A percentile compares a stretch with the other conserved stretches of the same genome.
phyloP scores from a whole-genome alignment of 2,113 vertebrate species.

The Psilopogon haemacephalus region DNA sequence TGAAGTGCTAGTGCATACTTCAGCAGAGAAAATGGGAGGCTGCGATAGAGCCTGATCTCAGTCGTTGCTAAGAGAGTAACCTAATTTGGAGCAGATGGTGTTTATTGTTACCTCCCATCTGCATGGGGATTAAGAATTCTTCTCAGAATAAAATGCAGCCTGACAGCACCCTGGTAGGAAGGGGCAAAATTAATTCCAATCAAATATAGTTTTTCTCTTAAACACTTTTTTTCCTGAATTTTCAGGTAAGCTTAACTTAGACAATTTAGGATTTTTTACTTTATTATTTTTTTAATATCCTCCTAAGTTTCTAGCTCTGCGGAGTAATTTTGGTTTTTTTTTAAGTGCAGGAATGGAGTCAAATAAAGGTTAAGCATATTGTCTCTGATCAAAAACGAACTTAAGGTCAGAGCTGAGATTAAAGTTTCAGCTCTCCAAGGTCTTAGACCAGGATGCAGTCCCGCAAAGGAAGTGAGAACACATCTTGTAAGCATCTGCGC shows the following conservation, averaged over 20 bases:
- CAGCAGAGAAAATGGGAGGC: conserved; percentile 27
- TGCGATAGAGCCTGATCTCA: background rate
- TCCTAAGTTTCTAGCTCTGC: background rate
- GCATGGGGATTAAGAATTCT: conserved; percentile 60
- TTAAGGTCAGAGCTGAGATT: background rate
- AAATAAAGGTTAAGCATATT: background rate
- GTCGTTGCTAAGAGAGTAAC: conserved; percentile 65
- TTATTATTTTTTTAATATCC: background rate
- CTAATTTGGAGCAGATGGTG: conserved; percentile 68
- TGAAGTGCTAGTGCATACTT: conserved; percentile 4
- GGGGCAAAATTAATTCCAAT: conserved; percentile 20
- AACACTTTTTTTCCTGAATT: background rate
- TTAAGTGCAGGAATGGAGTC: background rate
- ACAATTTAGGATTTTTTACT: background rate
- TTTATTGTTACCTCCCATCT: conserved; percentile 71
- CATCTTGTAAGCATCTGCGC: background rate
- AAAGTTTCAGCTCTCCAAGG: background rate
- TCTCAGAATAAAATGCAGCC: conserved; percentile 37
- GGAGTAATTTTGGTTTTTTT: background rate
- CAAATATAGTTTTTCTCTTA: background rate
- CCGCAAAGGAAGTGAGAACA: background rate
- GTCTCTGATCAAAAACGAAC: background rate
- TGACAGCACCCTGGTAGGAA: conserved; percentile 21
- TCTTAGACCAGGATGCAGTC: background rate
- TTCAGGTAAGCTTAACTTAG: background rate